Percentiles rank a stretch among this genome's conserved stretches.
phyloP scores from a whole-genome alignment of 2,888 invertebrate genomes.

The Rotaria sp. region DNA sequence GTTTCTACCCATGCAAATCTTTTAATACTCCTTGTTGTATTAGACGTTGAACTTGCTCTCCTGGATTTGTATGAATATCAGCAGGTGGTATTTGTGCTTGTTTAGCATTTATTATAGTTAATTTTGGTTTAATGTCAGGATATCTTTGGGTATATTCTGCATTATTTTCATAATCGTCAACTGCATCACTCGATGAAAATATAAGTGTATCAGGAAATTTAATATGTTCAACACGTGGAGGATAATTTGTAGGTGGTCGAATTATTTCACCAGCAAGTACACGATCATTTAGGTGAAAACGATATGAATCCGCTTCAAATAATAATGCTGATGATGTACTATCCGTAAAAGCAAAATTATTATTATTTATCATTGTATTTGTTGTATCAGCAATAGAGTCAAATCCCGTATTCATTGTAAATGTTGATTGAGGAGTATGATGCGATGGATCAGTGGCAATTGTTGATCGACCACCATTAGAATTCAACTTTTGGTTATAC shows the following conservation, averaged over 20 bases:
- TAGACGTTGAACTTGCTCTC: slow-evolving; percentile 2
- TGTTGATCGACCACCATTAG: not conserved
- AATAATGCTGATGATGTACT: not conserved
- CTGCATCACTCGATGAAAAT: not conserved
- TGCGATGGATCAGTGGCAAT: slow-evolving; percentile 12
- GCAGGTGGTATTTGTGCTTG: not conserved
- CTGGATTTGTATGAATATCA: not conserved
- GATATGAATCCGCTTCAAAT: not conserved
- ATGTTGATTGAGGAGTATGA: not conserved
- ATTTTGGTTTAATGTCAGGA: not conserved
- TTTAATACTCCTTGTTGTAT: slow-evolving; percentile 4
- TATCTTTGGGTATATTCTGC: not conserved
- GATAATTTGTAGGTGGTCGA: not conserved
- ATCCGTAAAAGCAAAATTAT: not conserved
- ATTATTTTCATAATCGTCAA: not conserved
- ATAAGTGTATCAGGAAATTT: not conserved
- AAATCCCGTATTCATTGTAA: not conserved
- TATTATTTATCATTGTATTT: not conserved
- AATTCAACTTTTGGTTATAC: slow-evolving; percentile 11
- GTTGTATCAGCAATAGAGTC: not conserved
- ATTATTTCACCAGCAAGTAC: not conserved
- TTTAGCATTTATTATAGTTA: not conserved
- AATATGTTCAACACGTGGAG: not conserved
- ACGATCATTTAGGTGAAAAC: slow-evolving; percentile 12
- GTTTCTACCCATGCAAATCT: not conserved